phyloP scores from a whole-genome alignment of 2,113 vertebrate genomes.

The Agapornis roseicollis region DNA sequence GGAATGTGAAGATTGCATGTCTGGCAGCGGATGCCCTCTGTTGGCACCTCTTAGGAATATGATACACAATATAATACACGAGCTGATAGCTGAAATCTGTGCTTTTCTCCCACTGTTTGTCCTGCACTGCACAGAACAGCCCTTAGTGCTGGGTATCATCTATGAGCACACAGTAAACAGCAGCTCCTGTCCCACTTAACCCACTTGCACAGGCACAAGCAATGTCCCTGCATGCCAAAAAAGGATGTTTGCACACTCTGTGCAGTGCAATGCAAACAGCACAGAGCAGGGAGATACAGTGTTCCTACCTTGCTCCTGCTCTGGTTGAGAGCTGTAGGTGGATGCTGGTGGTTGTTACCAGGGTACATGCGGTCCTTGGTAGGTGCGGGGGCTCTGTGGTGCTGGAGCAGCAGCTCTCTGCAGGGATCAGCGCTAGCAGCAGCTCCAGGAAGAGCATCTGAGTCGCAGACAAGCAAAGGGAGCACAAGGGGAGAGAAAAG shows the following conservation, averaged over 20 bases:
- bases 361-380: accelerated
- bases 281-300: background rate
- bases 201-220: accelerated
- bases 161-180: accelerated
- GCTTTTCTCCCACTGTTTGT: background rate
- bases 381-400: background rate
- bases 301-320: background rate
- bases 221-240: accelerated
- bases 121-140: background rate
- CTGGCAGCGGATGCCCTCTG: constrained; percentile 76
- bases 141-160: background rate
- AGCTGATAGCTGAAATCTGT: background rate
- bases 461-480: background rate
- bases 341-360: background rate
- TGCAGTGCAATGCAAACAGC: background rate
- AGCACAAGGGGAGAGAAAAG: background rate
- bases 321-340: background rate
- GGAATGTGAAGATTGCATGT: background rate
- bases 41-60: constrained; percentile 72
- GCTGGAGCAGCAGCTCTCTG: background rate
- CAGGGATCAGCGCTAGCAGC: background rate
- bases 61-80: background rate
- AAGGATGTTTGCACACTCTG: background rate
- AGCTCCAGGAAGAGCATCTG: background rate
- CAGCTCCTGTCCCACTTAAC: background rate